Evolutionary conservation across 2,888 invertebrate genomes (phyloP).

Genomic region (Cephus nigrinus): DNA sequence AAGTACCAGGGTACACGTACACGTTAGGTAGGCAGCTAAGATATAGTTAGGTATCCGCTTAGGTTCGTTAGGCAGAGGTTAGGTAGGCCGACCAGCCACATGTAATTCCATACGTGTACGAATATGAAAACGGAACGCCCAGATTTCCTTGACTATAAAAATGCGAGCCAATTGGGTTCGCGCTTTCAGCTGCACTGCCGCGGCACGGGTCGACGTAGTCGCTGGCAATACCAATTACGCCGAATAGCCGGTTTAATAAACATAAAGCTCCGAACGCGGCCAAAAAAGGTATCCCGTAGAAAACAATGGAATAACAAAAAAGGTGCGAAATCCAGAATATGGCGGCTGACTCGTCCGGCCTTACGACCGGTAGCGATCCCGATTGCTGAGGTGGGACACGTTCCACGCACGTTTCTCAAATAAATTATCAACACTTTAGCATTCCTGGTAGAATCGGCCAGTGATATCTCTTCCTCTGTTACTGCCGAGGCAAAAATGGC

Average conservation of each 20-base stretch:
- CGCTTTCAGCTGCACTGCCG: not conserved
- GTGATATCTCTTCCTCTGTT: not conserved
- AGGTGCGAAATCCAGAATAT: conserved; percentile 53
- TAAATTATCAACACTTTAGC: conserved; percentile 52
- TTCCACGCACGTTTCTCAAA: conserved; percentile 61
- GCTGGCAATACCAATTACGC: conserved; percentile 7
- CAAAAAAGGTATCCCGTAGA: conserved; percentile 24
- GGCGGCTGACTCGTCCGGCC: conserved; percentile 23
- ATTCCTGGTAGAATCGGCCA: conserved; percentile 37
- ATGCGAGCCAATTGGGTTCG: conserved; percentile 30
- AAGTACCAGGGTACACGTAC: not conserved
- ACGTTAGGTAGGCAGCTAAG: not conserved
- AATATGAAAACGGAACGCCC: conserved; percentile 21
- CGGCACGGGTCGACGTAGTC: not conserved
- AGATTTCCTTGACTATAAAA: conserved; percentile 42
- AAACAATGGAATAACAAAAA: conserved; percentile 49
- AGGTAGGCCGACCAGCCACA: not conserved
- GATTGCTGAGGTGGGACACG: conserved; percentile 47
- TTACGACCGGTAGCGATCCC: conserved; percentile 23
- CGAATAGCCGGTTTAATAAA: conserved; percentile 33
- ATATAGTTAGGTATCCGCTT: not conserved
- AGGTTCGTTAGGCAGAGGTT: not conserved
- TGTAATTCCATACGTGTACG: conserved; percentile 11
- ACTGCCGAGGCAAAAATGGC: not conserved
- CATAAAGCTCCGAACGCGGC: conserved; percentile 26